Percentiles rank a stretch among this genome's conserved stretches.
phyloP scores from a whole-genome alignment of 2,888 invertebrate genomes.

The Odontothrips loti region DNA sequence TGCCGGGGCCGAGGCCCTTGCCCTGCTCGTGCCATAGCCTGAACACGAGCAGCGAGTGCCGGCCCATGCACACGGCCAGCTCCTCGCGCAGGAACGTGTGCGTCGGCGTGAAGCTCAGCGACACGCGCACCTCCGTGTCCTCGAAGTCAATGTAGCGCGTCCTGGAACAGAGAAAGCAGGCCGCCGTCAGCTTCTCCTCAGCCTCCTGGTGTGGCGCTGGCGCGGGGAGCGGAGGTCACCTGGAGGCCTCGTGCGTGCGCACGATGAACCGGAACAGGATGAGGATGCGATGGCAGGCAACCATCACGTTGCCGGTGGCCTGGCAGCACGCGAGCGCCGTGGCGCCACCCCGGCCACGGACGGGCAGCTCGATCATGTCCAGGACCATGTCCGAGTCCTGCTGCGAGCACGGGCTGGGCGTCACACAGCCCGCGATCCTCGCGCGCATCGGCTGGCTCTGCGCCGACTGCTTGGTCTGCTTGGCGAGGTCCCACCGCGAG shows the following conservation, averaged over 20 bases:
- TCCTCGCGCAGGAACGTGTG: slow-evolving; percentile 4
- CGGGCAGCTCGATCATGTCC: slow-evolving; percentile 71
- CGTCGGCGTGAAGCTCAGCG: not conserved
- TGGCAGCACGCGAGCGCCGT: slow-evolving; percentile 60
- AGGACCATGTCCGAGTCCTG: slow-evolving; percentile 46
- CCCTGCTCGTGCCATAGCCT: not conserved
- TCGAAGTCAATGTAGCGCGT: slow-evolving; percentile 22
- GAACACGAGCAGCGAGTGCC: slow-evolving; percentile 8
- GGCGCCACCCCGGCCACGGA: slow-evolving; percentile 50
- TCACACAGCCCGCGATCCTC: slow-evolving; percentile 69
- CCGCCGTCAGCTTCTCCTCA: not conserved
- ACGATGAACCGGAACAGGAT: slow-evolving; percentile 58
- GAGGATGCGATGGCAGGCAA: slow-evolving; percentile 49
- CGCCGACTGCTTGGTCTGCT: slow-evolving; percentile 47
- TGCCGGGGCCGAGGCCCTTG: not conserved
- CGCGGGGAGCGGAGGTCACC: not conserved
- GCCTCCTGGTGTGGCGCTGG: not conserved
- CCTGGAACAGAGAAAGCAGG: not conserved
- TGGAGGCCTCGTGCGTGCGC: slow-evolving; percentile 56
- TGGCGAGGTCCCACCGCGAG: slow-evolving; percentile 64
- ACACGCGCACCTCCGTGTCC: slow-evolving; percentile 21
- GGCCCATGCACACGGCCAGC: slow-evolving; percentile 15
- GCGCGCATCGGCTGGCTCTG: slow-evolving; percentile 57
- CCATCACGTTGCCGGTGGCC: slow-evolving; percentile 49
- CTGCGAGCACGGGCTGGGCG: slow-evolving; percentile 60